These are phyloP conservation scores for Nycticryphes semicollaris DNA, from an alignment of 2,113 vertebrate genomes.

Conservation along the genomic window DNA sequence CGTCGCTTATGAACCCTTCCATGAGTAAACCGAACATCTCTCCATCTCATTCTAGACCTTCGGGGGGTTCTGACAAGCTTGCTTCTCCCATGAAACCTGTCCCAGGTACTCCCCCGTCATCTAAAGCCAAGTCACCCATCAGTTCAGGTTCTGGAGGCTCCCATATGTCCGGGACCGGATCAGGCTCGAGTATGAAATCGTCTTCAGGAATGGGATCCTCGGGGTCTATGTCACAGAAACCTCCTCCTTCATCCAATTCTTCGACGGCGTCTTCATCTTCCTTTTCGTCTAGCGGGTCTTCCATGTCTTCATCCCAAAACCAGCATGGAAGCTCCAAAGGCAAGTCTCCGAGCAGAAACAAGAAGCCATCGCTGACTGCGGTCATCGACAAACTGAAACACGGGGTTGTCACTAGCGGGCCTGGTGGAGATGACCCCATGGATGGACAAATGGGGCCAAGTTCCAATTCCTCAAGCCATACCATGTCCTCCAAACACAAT, in stretches of 20 bases:
- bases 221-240: constrained; percentile 85
- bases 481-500: constrained; percentile 87
- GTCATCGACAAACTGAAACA: constrained; percentile 98
- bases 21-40: constrained; percentile 97
- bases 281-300: constrained; percentile 84
- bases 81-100: constrained; percentile 96
- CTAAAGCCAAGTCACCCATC: constrained; percentile 97
- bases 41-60: constrained; percentile 93
- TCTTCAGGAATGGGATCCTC: constrained; percentile 86
- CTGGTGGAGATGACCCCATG: constrained; percentile 88
- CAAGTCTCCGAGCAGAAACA: constrained; percentile 97
- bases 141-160: constrained; percentile 86
- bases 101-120: constrained; percentile 93
- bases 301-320: constrained; percentile 83
- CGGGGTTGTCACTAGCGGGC: constrained; percentile 90
- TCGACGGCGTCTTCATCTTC: constrained; percentile 80
- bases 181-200: constrained; percentile 87
- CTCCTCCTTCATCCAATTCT: constrained; percentile 80
- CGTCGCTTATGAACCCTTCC: constrained; percentile 93
- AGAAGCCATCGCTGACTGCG: constrained; percentile 95
- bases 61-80: constrained; percentile 88
- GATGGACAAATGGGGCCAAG: constrained; percentile 84
- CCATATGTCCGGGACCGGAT: constrained; percentile 81
- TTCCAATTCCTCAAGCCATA: constrained; percentile 80
- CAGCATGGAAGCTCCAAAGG: constrained; percentile 90